These are phyloP conservation scores for Platyscapa corneri DNA, from an alignment of 1,140 invertebrate genomes.

Conservation along the genomic window DNA sequence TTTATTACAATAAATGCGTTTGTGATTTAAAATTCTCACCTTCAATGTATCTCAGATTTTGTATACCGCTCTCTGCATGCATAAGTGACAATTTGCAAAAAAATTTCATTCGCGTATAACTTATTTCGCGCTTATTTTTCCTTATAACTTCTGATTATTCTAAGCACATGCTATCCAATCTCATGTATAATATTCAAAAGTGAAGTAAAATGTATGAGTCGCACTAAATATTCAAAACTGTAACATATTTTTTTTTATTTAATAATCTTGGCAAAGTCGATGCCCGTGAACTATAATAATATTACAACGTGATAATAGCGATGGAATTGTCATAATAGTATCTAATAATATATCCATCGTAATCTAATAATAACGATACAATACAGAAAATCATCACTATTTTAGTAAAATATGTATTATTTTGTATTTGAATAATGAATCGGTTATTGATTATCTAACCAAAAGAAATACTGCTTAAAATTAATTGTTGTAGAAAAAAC, in stretches of 20 bases:
- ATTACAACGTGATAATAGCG: too few relatives aligned
- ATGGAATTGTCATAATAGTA: too few relatives aligned
- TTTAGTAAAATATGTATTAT: too few relatives aligned
- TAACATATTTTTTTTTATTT: neutral
- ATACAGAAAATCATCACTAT: too few relatives aligned
- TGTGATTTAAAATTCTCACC: constrained; percentile 5
- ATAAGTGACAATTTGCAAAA: constrained; percentile 6
- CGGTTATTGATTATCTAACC: neutral
- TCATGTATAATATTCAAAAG: neutral
- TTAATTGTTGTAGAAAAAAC: neutral
- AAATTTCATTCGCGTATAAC: neutral
- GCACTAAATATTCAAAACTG: neutral
- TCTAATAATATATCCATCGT: too few relatives aligned
- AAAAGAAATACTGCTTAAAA: neutral
- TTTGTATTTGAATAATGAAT: neutral
- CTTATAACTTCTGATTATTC: neutral
- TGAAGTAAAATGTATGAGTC: neutral
- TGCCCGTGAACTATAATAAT: too few relatives aligned
- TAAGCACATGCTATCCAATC: neutral
- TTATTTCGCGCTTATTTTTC: neutral
- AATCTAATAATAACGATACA: too few relatives aligned
- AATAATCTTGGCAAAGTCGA: neutral
- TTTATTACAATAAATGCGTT: constrained; percentile 21
- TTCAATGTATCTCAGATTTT: constrained; percentile 8
- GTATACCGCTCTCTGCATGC: neutral